Base-by-base conservation (phyloP, 1,140 invertebrate genomes). In the Brachionus koreanus region DNA sequence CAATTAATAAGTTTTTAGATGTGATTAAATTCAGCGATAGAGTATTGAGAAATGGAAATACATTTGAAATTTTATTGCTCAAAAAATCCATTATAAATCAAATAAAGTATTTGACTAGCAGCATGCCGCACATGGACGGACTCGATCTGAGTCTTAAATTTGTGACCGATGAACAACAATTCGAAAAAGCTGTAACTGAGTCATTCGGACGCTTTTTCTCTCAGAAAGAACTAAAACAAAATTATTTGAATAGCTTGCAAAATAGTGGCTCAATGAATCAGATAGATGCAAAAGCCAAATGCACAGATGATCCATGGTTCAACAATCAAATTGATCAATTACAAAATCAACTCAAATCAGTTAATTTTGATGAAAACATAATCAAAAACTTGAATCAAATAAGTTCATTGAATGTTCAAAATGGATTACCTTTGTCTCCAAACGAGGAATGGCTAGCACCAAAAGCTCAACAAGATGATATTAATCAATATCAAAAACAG, bases 11-110 rank as follows among this genome's bases (percentile, higher is more conserved):
- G 85, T 92, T 96, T 82, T 93, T 95, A 85, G 92, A 94, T 86
- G 94, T 93, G 16, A 93, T 92, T 84, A 92, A 93, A 84, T 96
- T 95, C 85, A 92, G 93, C 0, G 90, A 91, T 3, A 91, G 93
- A 84, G 89, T 95, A 10, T 86, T 95, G 46, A 92, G 94, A 69
- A 91, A 93, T 85, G 94, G 93, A 5, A 94, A 94, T 87, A 92
- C 92, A 16, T 52, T 92, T 1, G 94, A 96, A 87, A 92, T 95
- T 83, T 90, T 95, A 13, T 91, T 93, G 84, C 88, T 95, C 84
- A 93, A 93, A 86, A 92, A 92, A 85, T 89, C 92, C 5, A 93
- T 95, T 9, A 90, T 90, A 16, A 90, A 91, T 25, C 94, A 95
- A 85, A 90, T 95, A 84, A 85, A 92, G 19, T 91, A 92, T 85